Evolutionary conservation across 2,797 vertebrate genomes (phyloP).

Genomic region (Anomalospiza imberbis): DNA sequence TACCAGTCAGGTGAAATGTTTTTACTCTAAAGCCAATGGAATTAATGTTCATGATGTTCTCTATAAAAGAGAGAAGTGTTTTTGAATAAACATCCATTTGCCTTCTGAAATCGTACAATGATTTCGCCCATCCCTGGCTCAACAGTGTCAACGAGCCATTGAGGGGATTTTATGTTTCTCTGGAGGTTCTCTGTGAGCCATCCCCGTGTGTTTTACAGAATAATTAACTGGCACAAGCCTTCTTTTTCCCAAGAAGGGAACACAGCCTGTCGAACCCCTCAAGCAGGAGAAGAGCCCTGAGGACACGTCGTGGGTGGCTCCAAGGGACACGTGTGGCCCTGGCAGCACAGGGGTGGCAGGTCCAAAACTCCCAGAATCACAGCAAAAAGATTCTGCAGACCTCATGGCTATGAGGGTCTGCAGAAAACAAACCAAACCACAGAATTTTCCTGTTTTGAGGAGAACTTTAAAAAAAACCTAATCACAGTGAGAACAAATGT

Average conservation of each 20-base stretch:
- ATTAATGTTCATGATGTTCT: no score
- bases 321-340: background rate
- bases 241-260: background rate
- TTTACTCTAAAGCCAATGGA: no score
- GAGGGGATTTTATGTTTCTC: accelerated
- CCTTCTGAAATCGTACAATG: no score
- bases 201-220: background rate
- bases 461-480: background rate
- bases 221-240: background rate
- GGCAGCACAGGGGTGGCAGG: background rate
- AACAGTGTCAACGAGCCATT: accelerated
- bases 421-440: background rate
- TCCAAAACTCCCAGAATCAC: background rate
- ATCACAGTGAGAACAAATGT: background rate
- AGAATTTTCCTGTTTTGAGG: background rate
- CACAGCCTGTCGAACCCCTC: background rate
- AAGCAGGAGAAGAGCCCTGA: background rate
- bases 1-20: no score
- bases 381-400: background rate
- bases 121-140: no score
- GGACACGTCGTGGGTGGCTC: background rate
- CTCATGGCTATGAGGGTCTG: background rate
- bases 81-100: no score
- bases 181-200: background rate
- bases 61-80: no score